Conservation (phyloP, 1,140 invertebrate genomes). For the Drosophila ogumai region DNA sequence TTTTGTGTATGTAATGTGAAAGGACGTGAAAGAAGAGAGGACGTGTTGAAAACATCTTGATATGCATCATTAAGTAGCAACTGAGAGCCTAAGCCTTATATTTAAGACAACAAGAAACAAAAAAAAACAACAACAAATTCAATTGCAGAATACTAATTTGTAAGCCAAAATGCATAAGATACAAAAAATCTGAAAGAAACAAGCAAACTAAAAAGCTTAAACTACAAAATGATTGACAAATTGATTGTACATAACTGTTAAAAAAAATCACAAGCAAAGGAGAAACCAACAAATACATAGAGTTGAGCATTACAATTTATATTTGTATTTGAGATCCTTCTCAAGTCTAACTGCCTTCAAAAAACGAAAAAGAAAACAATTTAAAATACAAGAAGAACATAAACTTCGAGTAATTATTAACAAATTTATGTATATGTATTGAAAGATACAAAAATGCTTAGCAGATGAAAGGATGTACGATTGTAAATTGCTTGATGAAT, state of each 20-base stretch:
- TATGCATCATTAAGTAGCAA: slow-evolving; percentile 34
- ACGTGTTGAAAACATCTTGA: slow-evolving; percentile 32
- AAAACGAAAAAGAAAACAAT: slow-evolving; percentile 12
- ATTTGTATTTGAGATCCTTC: slow-evolving; percentile 46
- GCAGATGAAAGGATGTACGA: slow-evolving; percentile 7
- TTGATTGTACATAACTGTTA: slow-evolving; percentile 36
- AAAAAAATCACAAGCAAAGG: slow-evolving; percentile 17
- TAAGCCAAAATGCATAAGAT: slow-evolving; percentile 49
- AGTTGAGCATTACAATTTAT: slow-evolving; percentile 25
- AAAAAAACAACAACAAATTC: not conserved
- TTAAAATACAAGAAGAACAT: slow-evolving; percentile 33
- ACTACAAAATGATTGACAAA: slow-evolving; percentile 6
- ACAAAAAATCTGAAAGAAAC: not conserved
- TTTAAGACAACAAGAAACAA: slow-evolving; percentile 2
- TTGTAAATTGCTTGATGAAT: slow-evolving; percentile 27
- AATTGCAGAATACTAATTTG: slow-evolving; percentile 44
- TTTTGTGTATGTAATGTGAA: slow-evolving; percentile 37
- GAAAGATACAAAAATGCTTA: slow-evolving; percentile 14
- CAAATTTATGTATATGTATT: slow-evolving; percentile 7
- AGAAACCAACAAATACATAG: slow-evolving; percentile 32
- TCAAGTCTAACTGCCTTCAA: slow-evolving; percentile 68
- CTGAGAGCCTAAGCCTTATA: slow-evolving; percentile 37
- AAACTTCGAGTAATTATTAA: slow-evolving; percentile 20
- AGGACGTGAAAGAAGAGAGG: not conserved
- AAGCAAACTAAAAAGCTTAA: slow-evolving; percentile 11